Base-by-base conservation (phyloP, 2,113 vertebrate genomes). In the Monarcha castaneiventris region DNA sequence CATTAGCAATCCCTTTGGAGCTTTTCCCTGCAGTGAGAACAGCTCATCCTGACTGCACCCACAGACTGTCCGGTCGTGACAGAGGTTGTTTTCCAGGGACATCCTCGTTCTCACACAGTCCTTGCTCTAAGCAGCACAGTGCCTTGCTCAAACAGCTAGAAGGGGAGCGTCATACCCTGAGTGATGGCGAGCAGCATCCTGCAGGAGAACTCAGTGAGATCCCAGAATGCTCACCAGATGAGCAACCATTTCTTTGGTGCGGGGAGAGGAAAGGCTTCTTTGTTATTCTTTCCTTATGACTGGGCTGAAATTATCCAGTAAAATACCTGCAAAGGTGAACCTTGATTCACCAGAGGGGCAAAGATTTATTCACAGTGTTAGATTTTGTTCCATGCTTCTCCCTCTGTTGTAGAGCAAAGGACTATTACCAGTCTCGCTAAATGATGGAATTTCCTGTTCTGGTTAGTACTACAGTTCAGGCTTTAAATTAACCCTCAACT, bases 361-460 rank as follows among this genome's bases (percentile, higher is more conserved):
- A 49, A 72, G 56, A 73, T 87, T 71, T 87, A 64, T 64, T 64
- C 46, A 20, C 9, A 33, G 39, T 3, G 11, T 61, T 78, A 59
- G 58, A 81, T 74, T 81, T 94, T 84, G 22, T 61, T 89, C 39
- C 12, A 5, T 22, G 11, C 11, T 69, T 92, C 66, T 89, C 49
- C 30, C 44, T 81, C 46, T 1, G 0, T 66, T 43, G 29, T 44
- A 52, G 64, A 62, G 61, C 66, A 81, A 91, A 61, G 49, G 69
- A 61, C 18, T 54, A 81, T 43, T 73, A 75, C 74, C 69, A 39
- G 37, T 73, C 77, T n/a, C 87, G 43, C 59, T 91, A 87, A 91
- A 89, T 17, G 56, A 91, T 90, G 87, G 87, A 77, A 91, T 95
- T 95, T 96, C 92, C 95, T 95, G 51, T 87, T 88, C 87, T 96